Percentiles rank a stretch among this genome's conserved stretches.
Evolutionary conservation across 2,113 vertebrate genomes (phyloP).

Genomic region (Raja brachyura): DNA sequence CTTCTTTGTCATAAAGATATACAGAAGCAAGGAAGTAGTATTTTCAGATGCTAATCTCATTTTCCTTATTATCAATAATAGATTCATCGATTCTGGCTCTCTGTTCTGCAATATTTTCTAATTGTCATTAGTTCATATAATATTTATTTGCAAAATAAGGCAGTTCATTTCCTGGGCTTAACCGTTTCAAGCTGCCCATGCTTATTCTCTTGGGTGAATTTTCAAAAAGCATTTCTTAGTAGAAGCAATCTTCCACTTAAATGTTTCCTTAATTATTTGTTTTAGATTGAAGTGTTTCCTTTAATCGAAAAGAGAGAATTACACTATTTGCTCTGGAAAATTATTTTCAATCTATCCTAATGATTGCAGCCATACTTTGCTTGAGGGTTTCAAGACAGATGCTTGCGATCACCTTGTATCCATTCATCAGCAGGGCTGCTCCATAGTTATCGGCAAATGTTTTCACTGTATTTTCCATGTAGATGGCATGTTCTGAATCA

Average conservation of each 20-base stretch:
- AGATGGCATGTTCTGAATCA: background rate
- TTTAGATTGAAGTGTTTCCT: background rate
- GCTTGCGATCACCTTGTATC: background rate
- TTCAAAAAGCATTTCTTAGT: background rate
- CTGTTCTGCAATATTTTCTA: background rate
- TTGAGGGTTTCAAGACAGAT: background rate
- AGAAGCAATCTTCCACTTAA: background rate
- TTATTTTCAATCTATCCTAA: background rate
- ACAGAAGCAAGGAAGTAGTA: background rate
- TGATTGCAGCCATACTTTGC: background rate
- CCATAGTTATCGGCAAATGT: background rate
- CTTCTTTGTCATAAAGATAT: no score
- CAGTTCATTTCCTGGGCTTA: background rate
- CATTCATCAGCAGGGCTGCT: background rate
- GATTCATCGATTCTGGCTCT: background rate
- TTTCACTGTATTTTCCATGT: background rate
- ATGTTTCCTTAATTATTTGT: background rate
- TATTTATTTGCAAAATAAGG: background rate
- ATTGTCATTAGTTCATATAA: background rate
- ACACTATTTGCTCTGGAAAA: background rate
- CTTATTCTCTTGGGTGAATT: background rate
- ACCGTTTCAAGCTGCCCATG: background rate
- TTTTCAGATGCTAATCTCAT: background rate
- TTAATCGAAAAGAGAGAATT: background rate
- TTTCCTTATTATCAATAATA: background rate